Percentiles rank a stretch among this genome's conserved stretches.
Conservation (phyloP, 2,113 vertebrate species). For the Microtus pennsylvanicus region DNA sequence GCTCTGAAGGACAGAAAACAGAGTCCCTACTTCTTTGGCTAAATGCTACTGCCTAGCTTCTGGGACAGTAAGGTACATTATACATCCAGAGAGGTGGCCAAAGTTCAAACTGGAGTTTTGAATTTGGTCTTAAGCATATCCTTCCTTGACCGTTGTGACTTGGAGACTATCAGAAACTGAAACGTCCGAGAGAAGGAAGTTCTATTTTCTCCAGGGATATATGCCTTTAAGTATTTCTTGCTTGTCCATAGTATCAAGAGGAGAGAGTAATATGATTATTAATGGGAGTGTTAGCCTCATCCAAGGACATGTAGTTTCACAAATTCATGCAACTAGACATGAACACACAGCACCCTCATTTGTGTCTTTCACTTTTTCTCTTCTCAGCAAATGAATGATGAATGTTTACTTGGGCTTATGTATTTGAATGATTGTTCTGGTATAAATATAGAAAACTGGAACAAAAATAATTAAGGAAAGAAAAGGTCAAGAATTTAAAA, state of each 20-base stretch:
- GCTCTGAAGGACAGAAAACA: background rate
- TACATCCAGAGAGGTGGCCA: background rate
- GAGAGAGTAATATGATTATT: background rate
- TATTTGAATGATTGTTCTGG: background rate
- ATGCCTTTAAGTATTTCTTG: background rate
- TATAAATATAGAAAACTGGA: background rate
- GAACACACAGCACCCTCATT: accelerated
- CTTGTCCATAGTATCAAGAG: background rate
- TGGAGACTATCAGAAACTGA: background rate
- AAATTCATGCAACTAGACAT: background rate
- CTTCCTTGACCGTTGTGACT: accelerated
- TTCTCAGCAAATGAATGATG: accelerated
- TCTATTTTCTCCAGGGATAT: background rate
- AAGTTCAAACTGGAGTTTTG: background rate
- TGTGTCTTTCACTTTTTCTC: background rate
- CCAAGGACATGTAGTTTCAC: accelerated
- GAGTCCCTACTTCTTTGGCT: too few relatives aligned
- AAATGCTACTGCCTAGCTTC: too few relatives aligned
- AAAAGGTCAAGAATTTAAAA: background rate
- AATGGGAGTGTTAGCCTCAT: background rate
- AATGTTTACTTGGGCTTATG: accelerated
- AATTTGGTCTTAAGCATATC: background rate
- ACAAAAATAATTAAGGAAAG: background rate
- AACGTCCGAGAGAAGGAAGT: background rate
- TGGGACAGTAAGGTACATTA: accelerated